A percentile compares a stretch with the other conserved stretches of the same genome.
phyloP scores from a whole-genome alignment of 2,888 invertebrate genomes.

The Cephonodes hylas region DNA sequence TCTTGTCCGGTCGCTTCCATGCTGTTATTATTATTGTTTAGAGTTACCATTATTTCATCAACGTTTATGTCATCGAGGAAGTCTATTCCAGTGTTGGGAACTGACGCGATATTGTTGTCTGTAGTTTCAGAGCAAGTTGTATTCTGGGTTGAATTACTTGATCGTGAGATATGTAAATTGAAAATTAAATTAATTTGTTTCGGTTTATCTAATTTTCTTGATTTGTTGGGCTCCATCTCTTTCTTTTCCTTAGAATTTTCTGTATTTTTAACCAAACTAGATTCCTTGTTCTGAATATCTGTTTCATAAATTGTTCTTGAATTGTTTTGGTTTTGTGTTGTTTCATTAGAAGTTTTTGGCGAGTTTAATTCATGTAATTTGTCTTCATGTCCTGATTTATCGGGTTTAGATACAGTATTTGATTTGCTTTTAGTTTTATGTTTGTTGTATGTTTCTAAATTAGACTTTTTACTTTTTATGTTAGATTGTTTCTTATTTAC shows the following conservation, averaged over 20 bases:
- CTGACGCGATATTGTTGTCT: not conserved
- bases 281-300: no score
- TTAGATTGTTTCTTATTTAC: no score
- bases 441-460: no score
- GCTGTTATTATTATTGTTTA: constrained; percentile 34
- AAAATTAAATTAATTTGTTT: not conserved
- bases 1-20: not conserved
- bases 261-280: not conserved
- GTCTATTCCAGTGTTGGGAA: constrained; percentile 45
- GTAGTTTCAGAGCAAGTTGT: not conserved
- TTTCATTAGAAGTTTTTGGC: no score
- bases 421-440: no score
- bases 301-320: not conserved
- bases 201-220: not conserved
- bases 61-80: constrained; percentile 64
- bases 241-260: not conserved
- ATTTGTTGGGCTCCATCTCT: not conserved
- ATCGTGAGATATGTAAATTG: not conserved
- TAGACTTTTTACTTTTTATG: no score
- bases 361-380: no score
- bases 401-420: no score
- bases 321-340: not conserved
- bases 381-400: no score
- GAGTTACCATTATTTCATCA: constrained; percentile 59
- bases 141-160: not conserved